Evolutionary conservation across 2,797 vertebrate genomes (phyloP), one percentile per base, ranked within the genome.

Genomic region (Sebastes taczanowskii): DNA sequence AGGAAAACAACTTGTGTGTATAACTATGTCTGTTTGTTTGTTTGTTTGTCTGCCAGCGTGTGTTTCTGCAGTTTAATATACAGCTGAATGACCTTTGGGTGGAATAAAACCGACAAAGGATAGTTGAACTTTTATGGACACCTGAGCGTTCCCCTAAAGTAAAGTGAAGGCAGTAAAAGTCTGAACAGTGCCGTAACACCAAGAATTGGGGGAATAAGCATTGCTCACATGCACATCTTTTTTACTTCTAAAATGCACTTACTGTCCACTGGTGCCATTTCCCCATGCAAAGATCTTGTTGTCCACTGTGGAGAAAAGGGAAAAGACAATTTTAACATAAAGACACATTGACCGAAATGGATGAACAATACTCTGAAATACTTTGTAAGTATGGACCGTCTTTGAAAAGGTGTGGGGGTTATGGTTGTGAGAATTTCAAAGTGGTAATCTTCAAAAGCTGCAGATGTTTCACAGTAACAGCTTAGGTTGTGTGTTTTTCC

Each of bases 401-500:
- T 52, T 49, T 71, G 6, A 58, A 53, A 20, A 62, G 11, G 63
- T 7, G 10, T 16, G 30, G 20, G 34, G 13, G 14, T 16, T 55
- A 25, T 32, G 55, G 63, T 63, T 59, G 63, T 63, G 11, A 49
- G 56, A 38, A 74, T 75, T 74, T 38, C 55, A 60, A 81, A 83
- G 73, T 58, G 42, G 30, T 56, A 5, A 74, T 76, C 61, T 87
- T 82, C 22, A 70, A 70, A 88, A 81, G 71, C 61, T 38, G 64
- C 25, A 27, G 58, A 65, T 63, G 77, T 73, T 66, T 90, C 46
- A 62, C 69, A 59, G 38, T 69, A 75, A 80, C 56, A 68, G 74
- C 78, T 81, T 49, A 80, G 76, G 71, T 80, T 83, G 84, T 88
- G 56, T 81, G 85, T 93, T 96, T 96, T 95, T 94, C 84, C 87